These are phyloP conservation scores for Rhopalosiphum maidis DNA, from an alignment of 1,140 invertebrate genomes.

Conservation along the genomic window DNA sequence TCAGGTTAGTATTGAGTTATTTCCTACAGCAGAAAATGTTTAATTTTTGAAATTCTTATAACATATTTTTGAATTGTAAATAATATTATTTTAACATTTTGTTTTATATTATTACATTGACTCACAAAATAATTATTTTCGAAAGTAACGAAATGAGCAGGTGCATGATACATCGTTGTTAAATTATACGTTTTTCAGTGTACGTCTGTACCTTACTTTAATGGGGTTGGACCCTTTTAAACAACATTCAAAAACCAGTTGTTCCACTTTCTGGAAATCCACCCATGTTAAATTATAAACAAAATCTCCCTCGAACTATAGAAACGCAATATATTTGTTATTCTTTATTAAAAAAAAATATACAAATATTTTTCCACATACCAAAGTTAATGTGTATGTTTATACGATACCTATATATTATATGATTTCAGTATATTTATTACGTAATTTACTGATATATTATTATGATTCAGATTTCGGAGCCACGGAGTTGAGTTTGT, in stretches of 20 bases:
- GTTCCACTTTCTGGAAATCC: constrained; percentile 49
- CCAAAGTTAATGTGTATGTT: constrained; percentile 18
- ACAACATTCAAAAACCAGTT: constrained; percentile 55
- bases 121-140: constrained; percentile 43
- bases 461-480: too few species aligned
- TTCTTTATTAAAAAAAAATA: constrained; percentile 16
- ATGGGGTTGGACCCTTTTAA: constrained; percentile 46
- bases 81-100: constrained; percentile 28
- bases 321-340: neutral
- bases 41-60: neutral
- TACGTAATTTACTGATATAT: constrained; percentile 7
- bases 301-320: constrained; percentile 9
- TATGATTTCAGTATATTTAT: neutral
- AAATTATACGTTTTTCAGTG: constrained; percentile 48
- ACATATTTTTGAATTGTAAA: neutral
- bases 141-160: constrained; percentile 38
- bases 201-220: neutral
- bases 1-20: neutral
- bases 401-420: neutral
- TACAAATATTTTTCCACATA: constrained; percentile 29
- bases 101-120: neutral
- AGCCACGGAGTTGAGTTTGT: too few species aligned
- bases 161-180: constrained; percentile 33
- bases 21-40: neutral
- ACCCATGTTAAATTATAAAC: constrained; percentile 13